A percentile compares a stretch with the other conserved stretches of the same genome.
Evolutionary conservation across 2,888 invertebrate species (phyloP).

Genomic region (Drosophila rubida): DNA sequence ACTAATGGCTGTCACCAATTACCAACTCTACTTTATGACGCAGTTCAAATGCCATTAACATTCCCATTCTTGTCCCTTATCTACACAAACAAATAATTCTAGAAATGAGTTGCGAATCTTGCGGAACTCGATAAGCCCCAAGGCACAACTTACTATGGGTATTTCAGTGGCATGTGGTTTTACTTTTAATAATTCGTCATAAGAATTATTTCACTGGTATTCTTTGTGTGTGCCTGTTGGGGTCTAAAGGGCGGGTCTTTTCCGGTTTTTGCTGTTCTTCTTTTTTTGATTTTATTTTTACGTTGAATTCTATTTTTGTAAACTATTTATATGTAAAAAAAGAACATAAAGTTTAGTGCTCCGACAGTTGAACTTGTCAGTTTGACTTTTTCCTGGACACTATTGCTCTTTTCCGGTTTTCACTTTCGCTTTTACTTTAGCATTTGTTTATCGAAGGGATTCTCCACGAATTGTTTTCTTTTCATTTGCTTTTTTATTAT

Average conservation of each 20-base stretch:
- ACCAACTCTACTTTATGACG: constrained; percentile 6
- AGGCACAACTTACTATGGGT: not conserved
- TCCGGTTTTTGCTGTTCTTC: constrained; percentile 1
- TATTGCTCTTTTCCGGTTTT: not conserved
- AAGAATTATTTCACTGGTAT: not conserved
- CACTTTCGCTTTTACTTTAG: not conserved
- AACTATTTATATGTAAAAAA: not conserved
- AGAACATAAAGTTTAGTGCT: not conserved
- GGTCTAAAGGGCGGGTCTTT: not conserved
- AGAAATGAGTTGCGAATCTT: constrained; percentile 5
- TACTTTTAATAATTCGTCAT: not conserved
- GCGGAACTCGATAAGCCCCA: not conserved
- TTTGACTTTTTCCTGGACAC: not conserved
- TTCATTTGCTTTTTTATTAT: not conserved
- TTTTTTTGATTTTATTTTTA: not conserved
- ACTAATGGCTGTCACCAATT: constrained; percentile 37
- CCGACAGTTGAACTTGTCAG: not conserved
- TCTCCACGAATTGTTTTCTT: too few species aligned
- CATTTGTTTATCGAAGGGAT: too few species aligned
- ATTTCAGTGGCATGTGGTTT: constrained; percentile 3
- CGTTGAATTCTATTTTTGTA: not conserved
- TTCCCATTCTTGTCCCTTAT: constrained; percentile 5
- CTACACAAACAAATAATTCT: constrained; percentile 1
- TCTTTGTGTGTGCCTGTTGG: not conserved
- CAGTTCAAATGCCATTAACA: constrained; percentile 14